Base-by-base conservation (phyloP, 2,888 invertebrate species). In the Pogonocherus hispidulus region DNA sequence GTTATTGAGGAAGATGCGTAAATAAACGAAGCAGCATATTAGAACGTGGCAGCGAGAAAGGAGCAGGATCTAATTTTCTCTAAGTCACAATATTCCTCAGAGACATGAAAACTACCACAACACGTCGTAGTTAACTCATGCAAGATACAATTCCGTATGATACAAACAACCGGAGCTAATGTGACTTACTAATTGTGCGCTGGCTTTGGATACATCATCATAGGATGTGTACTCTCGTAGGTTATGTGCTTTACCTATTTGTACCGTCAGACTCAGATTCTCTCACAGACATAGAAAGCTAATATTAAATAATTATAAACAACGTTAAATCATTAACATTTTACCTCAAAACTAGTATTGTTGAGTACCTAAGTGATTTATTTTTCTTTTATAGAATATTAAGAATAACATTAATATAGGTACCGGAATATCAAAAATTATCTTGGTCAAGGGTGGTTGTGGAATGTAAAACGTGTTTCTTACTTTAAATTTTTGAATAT, bases 121-220 rank as follows among this genome's bases (percentile, higher is more conserved):
- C 78, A 80, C 78, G 79, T 79, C 78, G 76, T 79, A 78, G 78
- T 79, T 78, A 79, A 79, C 78, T 79, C 78, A 80, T 80, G 80
- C 79, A 80, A 72, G 79, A 79, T 80, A 80, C 78, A 79, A 78
- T 79, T 78, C 79, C 72, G 75, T 76, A 76, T 75, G 75, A 75
- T 74, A 75, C 51, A 80, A 77, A 77, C 76, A 76, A 76, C 77
- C 75, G 73, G 67, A 71, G 78, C 73, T 78, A 79, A 79, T 78
- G 78, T 76, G 75, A 76, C 74, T 76, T 76, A 73, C 73, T 78
- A 77, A 78, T 79, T 76, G 73, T 73, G 74, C 72, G 71, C 74
- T 68, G 66, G 76, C 71, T 76, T 78, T 73, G 76, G 78, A 78
- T 79, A 74, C 72, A 74, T 66, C 71, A 74, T 73, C 71, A 73